Percentiles rank a stretch among this genome's conserved stretches.
These are phyloP conservation scores for Coracias cyanogaster DNA, from an alignment of 2,797 vertebrate species.

Conservation along the genomic window DNA sequence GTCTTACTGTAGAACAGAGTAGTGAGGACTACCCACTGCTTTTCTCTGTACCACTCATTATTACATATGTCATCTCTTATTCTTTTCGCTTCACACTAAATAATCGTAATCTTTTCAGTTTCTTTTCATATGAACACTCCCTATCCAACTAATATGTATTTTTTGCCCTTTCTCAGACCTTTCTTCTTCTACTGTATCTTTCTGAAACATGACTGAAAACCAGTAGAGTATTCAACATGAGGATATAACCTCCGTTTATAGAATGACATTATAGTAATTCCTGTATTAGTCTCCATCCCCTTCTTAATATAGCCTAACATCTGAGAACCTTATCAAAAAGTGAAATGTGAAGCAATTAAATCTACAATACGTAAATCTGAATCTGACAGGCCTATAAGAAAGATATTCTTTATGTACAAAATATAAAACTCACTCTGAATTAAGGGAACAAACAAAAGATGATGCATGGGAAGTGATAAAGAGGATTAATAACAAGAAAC, in stretches of 20 bases:
- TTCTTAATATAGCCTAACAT: conserved; percentile 61
- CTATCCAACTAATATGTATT: conserved; percentile 52
- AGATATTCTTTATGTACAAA: conserved; percentile 50
- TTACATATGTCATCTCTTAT: conserved; percentile 55
- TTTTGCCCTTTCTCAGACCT: conserved; percentile 60
- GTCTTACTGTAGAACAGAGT: not conserved
- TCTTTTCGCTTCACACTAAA: conserved; percentile 60
- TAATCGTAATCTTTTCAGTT: conserved; percentile 60
- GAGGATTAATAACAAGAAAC: conserved; percentile 69
- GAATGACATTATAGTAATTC: conserved; percentile 66
- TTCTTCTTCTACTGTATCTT: conserved; percentile 24
- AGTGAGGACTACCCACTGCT: conserved; percentile 9
- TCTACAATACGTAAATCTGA: conserved; percentile 54
- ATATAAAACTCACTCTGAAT: conserved; percentile 59
- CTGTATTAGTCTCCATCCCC: conserved; percentile 46
- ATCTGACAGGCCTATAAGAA: conserved; percentile 52
- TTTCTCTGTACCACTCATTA: conserved; percentile 49
- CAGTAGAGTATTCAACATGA: conserved; percentile 17
- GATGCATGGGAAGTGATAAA: conserved; percentile 56
- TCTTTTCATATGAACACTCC: conserved; percentile 47
- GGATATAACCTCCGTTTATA: conserved; percentile 63
- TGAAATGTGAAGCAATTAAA: conserved; percentile 73
- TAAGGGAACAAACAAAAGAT: conserved; percentile 68
- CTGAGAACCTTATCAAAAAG: conserved; percentile 69
- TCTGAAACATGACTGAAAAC: conserved; percentile 48